Evolutionary conservation across 2,888 invertebrate genomes (phyloP).

Genomic region (Bombyx huttoni): DNA sequence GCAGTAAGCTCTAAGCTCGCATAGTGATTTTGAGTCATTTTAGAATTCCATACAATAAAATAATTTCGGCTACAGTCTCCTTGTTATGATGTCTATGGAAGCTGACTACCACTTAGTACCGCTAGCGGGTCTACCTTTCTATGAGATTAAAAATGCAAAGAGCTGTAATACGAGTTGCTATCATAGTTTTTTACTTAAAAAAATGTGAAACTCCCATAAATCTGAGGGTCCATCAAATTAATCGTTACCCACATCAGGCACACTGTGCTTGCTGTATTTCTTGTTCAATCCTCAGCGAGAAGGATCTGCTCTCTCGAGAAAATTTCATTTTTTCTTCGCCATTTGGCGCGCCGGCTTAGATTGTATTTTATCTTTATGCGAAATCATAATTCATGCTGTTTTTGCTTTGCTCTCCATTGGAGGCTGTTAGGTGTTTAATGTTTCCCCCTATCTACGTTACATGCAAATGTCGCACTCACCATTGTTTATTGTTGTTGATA

Average conservation of each 20-base stretch:
- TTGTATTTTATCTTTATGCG: slow-evolving; percentile 69
- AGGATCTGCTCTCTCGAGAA: slow-evolving; percentile 45
- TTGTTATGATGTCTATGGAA: no score
- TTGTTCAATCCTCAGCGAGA: slow-evolving; percentile 33
- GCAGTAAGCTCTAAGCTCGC: no score
- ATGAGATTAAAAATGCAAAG: no score
- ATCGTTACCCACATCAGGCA: slow-evolving; percentile 4
- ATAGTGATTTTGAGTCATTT: no score
- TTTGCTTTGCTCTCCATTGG: slow-evolving; percentile 41
- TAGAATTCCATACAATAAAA: no score
- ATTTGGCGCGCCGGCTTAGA: slow-evolving; percentile 62
- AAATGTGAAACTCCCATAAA: neutral
- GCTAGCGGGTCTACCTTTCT: no score
- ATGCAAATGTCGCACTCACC: slow-evolving; percentile 45
- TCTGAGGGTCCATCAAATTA: slow-evolving; percentile 2
- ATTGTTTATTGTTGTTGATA: slow-evolving; percentile 47
- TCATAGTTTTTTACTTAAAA: neutral
- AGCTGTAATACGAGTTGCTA: no score
- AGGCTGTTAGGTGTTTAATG: slow-evolving; percentile 53
- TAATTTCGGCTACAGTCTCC: no score
- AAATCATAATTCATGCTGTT: slow-evolving; percentile 67
- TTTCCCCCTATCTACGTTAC: slow-evolving; percentile 42
- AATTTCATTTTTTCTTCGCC: slow-evolving; percentile 60
- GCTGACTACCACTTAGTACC: no score
- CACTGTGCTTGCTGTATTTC: slow-evolving; percentile 32